Conservation (phyloP, 2,797 vertebrate species). For the Stomatorhinus walkeri region DNA sequence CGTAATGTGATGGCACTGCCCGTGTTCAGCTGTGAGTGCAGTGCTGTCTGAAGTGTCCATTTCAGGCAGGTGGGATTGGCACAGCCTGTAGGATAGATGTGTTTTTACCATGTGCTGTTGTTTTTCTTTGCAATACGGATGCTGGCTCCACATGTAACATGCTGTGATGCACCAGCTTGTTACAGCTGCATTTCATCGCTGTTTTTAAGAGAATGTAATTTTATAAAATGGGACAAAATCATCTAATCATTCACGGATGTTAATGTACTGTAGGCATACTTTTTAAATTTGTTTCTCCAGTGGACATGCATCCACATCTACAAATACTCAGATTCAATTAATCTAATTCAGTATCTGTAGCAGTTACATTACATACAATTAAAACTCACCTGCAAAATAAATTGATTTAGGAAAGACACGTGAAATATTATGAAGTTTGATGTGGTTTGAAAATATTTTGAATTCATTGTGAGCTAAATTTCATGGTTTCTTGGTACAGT, state of each 20-base stretch:
- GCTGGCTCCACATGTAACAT: neutral
- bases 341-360: neutral
- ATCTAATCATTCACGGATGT: neutral
- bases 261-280: neutral
- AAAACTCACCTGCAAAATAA: neutral
- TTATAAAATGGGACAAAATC: conserved; percentile 9
- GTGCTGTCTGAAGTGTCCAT: neutral
- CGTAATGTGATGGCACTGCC: neutral
- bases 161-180: neutral
- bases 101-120: neutral
- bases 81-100: neutral
- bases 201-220: conserved; percentile 18
- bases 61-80: neutral
- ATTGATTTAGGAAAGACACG: neutral
- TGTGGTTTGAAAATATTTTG: neutral
- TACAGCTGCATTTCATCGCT: conserved; percentile 16
- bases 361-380: neutral
- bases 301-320: neutral
- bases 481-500: neutral
- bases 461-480: neutral
- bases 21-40: neutral
- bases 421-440: neutral
- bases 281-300: neutral
- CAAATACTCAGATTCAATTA: neutral
- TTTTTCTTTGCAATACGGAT: neutral